Percentiles rank a stretch among this genome's conserved stretches.
These are phyloP conservation scores for Aselliscus stoliczkanus DNA, from an alignment of 2,797 vertebrate genomes.

Conservation along the genomic window DNA sequence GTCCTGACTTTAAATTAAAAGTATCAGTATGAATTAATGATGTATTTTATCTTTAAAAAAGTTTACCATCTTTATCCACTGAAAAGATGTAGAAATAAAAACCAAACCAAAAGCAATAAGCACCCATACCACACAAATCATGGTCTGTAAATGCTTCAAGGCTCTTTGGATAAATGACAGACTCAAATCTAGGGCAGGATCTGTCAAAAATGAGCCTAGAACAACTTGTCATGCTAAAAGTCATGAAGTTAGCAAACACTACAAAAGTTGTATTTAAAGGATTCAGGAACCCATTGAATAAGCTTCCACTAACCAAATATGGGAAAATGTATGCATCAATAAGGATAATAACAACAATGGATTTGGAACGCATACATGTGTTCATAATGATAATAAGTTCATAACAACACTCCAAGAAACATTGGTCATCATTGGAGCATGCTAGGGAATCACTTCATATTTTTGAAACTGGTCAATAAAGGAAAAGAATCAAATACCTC, in stretches of 20 bases:
- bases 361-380: background rate
- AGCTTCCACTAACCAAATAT: background rate
- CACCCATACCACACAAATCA: background rate
- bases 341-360: background rate
- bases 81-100: background rate
- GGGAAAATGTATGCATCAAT: background rate
- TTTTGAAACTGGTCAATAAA: background rate
- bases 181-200: background rate
- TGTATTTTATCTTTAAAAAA: background rate
- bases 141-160: background rate
- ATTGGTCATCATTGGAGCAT: background rate
- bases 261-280: background rate
- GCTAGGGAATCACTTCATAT: background rate
- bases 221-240: background rate
- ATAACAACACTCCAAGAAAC: background rate
- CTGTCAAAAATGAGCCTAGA: background rate
- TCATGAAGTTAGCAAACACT: background rate
- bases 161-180: background rate
- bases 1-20: background rate
- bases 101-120: background rate
- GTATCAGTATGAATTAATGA: background rate
- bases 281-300: background rate
- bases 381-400: background rate
- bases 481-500: background rate
- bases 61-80: background rate